These are phyloP conservation scores for Sinocyclocheilus rhinocerous DNA, from an alignment of 2,113 vertebrate species.

Conservation along the genomic window DNA sequence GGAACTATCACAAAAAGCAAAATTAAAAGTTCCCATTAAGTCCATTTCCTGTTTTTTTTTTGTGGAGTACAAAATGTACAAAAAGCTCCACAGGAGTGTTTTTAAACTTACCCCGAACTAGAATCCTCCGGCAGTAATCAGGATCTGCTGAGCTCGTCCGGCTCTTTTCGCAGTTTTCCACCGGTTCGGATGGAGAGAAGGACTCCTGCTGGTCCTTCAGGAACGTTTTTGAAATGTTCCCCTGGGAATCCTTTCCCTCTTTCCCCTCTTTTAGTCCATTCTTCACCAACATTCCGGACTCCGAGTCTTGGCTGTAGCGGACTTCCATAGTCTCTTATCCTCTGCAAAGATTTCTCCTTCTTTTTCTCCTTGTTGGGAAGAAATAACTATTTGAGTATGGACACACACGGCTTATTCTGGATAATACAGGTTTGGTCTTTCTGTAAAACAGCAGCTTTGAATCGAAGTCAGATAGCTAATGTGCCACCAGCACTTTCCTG, in stretches of 20 bases:
- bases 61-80: background rate
- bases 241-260: slow-evolving; percentile 87
- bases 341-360: slow-evolving; percentile 72
- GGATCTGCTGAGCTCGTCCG: slow-evolving; percentile 86
- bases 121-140: slow-evolving; percentile 96
- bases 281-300: slow-evolving; percentile 87
- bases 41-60: background rate
- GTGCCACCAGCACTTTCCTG: slow-evolving; percentile 62
- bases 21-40: background rate
- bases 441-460: slow-evolving; percentile 71
- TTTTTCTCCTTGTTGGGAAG: slow-evolving; percentile 66
- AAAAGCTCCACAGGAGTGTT: background rate
- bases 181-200: slow-evolving; percentile 84
- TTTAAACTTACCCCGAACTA: slow-evolving; percentile 89
- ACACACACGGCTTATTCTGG: slow-evolving; percentile 41
- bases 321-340: slow-evolving; percentile 95
- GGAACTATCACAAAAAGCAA: background rate
- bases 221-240: slow-evolving; percentile 88
- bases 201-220: slow-evolving; percentile 94
- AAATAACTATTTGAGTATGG: slow-evolving; percentile 57
- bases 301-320: slow-evolving; percentile 91
- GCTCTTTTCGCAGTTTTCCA: slow-evolving; percentile 90
- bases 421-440: slow-evolving; percentile 65
- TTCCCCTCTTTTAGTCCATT: slow-evolving; percentile 91
- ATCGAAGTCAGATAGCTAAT: slow-evolving; percentile 72